A percentile compares a stretch with the other conserved stretches of the same genome.
phyloP scores from a whole-genome alignment of 2,113 vertebrate genomes.

The Gracilinanus agilis region DNA sequence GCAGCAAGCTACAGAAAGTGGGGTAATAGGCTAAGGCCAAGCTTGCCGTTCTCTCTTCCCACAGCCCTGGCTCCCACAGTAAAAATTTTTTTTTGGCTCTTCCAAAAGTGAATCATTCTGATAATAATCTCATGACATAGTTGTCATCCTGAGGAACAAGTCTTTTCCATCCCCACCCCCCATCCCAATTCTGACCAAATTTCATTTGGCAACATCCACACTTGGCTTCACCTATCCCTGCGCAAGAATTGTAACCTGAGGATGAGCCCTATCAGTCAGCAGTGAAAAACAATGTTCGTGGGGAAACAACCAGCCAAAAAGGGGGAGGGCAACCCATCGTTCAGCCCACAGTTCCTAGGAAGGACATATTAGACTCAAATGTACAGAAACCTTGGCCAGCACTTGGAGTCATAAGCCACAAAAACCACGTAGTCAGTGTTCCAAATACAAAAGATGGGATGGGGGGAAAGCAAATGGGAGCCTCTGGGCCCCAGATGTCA shows the following conservation, averaged over 20 bases:
- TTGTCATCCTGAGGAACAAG: constrained; percentile 1
- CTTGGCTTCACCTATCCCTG: not conserved
- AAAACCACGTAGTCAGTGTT: constrained; percentile 59
- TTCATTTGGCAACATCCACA: not conserved
- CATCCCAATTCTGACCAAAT: not conserved
- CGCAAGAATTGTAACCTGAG: not conserved
- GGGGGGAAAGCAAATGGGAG: not conserved
- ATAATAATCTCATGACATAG: constrained; percentile 21
- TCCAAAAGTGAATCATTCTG: constrained; percentile 11
- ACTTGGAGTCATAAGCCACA: constrained; percentile 63
- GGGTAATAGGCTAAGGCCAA: not conserved
- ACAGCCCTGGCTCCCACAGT: not conserved
- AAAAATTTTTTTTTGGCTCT: not conserved
- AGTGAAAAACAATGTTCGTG: constrained; percentile 23
- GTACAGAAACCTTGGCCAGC: constrained; percentile 48
- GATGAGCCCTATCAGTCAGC: not conserved
- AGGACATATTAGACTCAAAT: constrained; percentile 52
- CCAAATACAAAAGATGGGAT: constrained; percentile 61
- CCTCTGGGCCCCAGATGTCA: not conserved
- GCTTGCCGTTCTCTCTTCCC: not conserved
- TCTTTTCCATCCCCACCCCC: not conserved
- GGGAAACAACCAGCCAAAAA: not conserved
- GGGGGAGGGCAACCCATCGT: not conserved
- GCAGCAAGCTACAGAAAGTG: not conserved
- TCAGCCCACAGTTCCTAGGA: constrained; percentile 33